phyloP scores from a whole-genome alignment of 2,888 invertebrate genomes.

The Limnephilus lunatus region DNA sequence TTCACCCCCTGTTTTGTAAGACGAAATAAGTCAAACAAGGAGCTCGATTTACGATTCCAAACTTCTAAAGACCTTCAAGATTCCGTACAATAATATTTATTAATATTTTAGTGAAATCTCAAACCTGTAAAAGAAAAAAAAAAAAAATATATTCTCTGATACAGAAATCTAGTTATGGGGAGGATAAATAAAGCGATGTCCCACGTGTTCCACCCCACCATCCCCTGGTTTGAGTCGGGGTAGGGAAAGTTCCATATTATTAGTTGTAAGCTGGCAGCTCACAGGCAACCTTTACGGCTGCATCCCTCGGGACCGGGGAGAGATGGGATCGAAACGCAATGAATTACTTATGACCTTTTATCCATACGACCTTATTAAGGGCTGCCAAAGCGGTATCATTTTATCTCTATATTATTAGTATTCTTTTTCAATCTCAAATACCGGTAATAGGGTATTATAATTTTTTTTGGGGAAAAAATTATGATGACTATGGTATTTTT shows the following conservation, averaged over 20 bases:
- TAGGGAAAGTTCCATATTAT: constrained; percentile 3
- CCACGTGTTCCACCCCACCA: not conserved
- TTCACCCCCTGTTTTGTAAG: too few species aligned
- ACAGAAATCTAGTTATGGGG: not conserved
- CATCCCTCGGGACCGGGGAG: constrained; percentile 44
- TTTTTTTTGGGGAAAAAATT: too few species aligned
- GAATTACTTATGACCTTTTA: constrained; percentile 60
- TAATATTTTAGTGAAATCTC: not conserved
- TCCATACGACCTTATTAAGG: constrained; percentile 12
- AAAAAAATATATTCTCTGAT: not conserved
- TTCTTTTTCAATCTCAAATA: too few species aligned
- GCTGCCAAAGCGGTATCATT: not conserved
- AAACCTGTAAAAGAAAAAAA: not conserved
- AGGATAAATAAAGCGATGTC: not conserved
- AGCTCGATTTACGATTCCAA: too few species aligned
- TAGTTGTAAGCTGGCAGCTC: constrained; percentile 4
- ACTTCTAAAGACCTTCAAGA: too few species aligned
- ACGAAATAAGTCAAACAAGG: too few species aligned
- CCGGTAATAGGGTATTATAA: too few species aligned
- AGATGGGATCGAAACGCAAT: constrained; percentile 47
- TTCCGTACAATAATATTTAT: not conserved
- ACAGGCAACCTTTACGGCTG: constrained; percentile 5
- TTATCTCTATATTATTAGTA: not conserved
- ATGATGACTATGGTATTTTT: too few species aligned
- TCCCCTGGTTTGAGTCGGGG: not conserved